Evolutionary conservation across 1,140 invertebrate species (phyloP).

Genomic region (Metaphire vulgaris): DNA sequence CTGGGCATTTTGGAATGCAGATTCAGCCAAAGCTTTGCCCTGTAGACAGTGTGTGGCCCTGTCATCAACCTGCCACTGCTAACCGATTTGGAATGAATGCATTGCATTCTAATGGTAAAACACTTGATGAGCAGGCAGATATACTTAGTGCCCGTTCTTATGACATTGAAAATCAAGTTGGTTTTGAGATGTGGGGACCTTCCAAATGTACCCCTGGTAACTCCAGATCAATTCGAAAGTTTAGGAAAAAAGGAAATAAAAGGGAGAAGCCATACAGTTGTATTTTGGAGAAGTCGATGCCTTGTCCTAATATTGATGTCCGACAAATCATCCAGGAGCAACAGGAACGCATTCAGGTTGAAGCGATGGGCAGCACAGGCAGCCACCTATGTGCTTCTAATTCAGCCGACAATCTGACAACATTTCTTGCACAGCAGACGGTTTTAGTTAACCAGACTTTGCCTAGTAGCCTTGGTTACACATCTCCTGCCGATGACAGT

Average conservation of each 20-base stretch:
- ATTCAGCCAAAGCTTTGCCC: background rate
- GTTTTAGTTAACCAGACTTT: background rate
- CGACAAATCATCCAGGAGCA: conserved; percentile 49
- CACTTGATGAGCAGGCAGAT: background rate
- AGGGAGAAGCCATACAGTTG: conserved; percentile 30
- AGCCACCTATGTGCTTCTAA: background rate
- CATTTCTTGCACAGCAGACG: conserved; percentile 7
- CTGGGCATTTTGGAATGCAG: background rate
- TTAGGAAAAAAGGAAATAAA: conserved; percentile 28
- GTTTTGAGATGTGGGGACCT: background rate
- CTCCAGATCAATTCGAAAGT: background rate
- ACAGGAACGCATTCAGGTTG: background rate
- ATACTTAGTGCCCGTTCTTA: background rate
- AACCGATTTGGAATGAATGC: background rate
- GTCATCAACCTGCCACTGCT: background rate
- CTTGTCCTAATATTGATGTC: conserved; percentile 58
- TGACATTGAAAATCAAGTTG: background rate
- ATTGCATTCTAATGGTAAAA: background rate
- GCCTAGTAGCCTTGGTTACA: background rate
- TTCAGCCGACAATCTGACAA: background rate
- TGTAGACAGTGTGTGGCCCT: background rate
- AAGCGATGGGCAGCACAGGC: conserved; percentile 33
- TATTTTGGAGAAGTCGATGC: conserved; percentile 42
- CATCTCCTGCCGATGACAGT: conserved; percentile 15
- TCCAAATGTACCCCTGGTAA: background rate